Percentiles rank a stretch among this genome's conserved stretches.
Evolutionary conservation across 2,888 invertebrate species (phyloP).

Genomic region (Pemphredon lugubris): DNA sequence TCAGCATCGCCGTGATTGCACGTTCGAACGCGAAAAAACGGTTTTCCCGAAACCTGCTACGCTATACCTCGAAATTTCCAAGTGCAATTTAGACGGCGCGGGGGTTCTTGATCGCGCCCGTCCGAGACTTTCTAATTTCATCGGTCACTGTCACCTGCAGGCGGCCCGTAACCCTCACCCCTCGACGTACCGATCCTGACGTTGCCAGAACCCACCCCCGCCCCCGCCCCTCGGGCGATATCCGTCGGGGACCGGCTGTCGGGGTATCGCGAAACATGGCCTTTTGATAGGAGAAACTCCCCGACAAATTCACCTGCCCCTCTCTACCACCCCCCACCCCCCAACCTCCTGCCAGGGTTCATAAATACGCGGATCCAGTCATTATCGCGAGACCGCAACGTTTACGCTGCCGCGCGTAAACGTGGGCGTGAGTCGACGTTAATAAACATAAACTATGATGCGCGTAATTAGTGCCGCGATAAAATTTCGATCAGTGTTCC

Average conservation of each 20-base stretch:
- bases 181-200: constrained; percentile 4
- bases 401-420: constrained; percentile 19
- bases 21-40: not conserved
- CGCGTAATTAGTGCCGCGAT: constrained; percentile 52
- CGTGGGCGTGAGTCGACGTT: constrained; percentile 29
- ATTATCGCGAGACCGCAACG: constrained; percentile 50
- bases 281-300: constrained; percentile 50
- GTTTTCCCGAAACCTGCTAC: too few species aligned
- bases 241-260: constrained; percentile 30
- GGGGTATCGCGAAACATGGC: constrained; percentile 17
- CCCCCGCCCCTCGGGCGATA: constrained; percentile 51
- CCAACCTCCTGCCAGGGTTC: constrained; percentile 1
- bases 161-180: not conserved
- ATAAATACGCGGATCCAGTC: constrained; percentile 38
- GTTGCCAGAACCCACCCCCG: too few species aligned
- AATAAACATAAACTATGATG: constrained; percentile 52
- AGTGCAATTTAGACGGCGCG: not conserved
- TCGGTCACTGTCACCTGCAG: constrained; percentile 53
- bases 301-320: constrained; percentile 22
- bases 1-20: not conserved
- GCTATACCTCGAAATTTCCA: not conserved
- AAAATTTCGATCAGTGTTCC: constrained; percentile 40
- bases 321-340: too few species aligned
- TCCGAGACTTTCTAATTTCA: constrained; percentile 36
- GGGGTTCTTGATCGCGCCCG: constrained; percentile 5